Evolutionary conservation across 2,888 invertebrate genomes (phyloP), one percentile per base, ranked within the genome.

Genomic region (Meteorus colon): DNA sequence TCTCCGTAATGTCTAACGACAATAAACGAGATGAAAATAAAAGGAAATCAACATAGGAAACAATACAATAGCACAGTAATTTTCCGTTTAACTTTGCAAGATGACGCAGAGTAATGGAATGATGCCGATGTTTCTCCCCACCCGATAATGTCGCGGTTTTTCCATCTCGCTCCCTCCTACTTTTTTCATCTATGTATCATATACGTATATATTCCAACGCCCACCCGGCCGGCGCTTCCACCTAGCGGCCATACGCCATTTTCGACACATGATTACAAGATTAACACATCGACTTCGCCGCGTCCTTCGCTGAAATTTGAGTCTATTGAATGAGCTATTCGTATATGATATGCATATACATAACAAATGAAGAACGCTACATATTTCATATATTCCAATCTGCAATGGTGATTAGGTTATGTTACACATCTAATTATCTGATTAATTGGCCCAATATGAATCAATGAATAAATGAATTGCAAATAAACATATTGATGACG

Each of bases 161-260:
- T 16, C n/a, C 14, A 3, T 16, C 62, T 31, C 31, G 3, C 31
- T 31, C 62, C 14, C 1, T 62, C 62, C 8, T 31, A 8, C n/a
- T n/a, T 48, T 48, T 48, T 48, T n/a, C n/a, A 6, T 24, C 19
- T 19, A 48, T 48, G 4, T 19, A 55, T 55, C 8, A 55, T 19
- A 55, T 24, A 55, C 3, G n/a, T 19, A 19, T 55, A 8, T 55
- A 19, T 55, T n/a, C 55, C 55, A 19, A 8, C 55, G 24, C 62
- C 62, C 62, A 14, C 62, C 62, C 31, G 71, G 71, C 31, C 31
- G 71, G 71, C 31, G 16, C 60, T 19, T 59, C 63, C 68, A 73
- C 73, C 73, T 73, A 41, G 51, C 55, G 62, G 68, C 27, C 37
- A 27, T 67, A 14, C 45, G 67, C 48, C 48, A 67, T 70, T 71